Evolutionary conservation across 2,113 vertebrate genomes (phyloP), one percentile per base, ranked within the genome.

Genomic region (Glareola pratincola): DNA sequence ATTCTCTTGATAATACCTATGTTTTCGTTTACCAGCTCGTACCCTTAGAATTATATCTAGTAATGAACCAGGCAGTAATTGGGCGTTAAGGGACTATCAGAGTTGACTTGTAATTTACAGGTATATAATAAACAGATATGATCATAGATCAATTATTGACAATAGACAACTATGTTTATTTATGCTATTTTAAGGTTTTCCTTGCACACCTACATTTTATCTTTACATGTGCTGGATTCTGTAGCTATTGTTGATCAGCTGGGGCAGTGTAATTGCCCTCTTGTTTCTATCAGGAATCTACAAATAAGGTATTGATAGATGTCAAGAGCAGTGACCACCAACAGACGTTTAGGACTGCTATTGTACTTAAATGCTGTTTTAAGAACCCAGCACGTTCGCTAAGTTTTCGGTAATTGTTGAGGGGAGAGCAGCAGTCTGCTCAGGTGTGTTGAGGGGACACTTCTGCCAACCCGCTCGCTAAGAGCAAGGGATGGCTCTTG

Each of bases 31-130:
- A 68, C 80, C 41, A 77, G 37, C 73, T 82, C 3, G 0, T 88
- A 36, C 67, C 8, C 34, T 54, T 90, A 84, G 39, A 90, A 87
- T 36, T 67, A 17, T 39, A 24, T 60, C 54, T 86, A 37, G 59
- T 96, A 87, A 78, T 56, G 83, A 96, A 85, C 39, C 45, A 75
- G 16, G 24, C 64, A 56, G 67, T 95, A 96, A 95, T 92, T 96
- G 51, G 83, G 77, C 21, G 3, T 91, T 91, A 91, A 94, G 93
- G 91, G 92, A 94, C 69, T 91, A 20, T 85, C 83, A 78, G 30
- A 34, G 4, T 1, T 90, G 53, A 75, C 74, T 88, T 85, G 41
- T 75, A 71, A 88, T 94, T 93, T 92, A 63, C 45, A 93, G 72
- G 53, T 56, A 34, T 51, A 14, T 91, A 59, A 78, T 79, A 92